Base-by-base conservation (phyloP, 2,888 invertebrate species). In the Parelbella ahira region DNA sequence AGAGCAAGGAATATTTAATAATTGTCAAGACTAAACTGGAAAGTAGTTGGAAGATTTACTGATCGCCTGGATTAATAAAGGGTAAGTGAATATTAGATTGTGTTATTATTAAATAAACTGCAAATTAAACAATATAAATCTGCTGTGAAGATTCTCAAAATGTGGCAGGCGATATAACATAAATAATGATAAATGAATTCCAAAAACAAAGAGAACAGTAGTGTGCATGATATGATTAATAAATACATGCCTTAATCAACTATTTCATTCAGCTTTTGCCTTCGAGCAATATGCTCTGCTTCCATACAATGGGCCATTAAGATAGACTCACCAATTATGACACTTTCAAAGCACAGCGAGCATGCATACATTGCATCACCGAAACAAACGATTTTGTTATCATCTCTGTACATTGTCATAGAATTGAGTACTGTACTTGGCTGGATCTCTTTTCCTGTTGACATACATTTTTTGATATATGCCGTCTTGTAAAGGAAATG, bases 371-470 rank as follows among this genome's bases (percentile, higher is more conserved):
- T 49, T 0, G 80, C 79, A 53, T 87, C 84, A 0, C 87, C 87
- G 1, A 87, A 87, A 39, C 87, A 87, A 0, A 87, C 86, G 19
- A 87, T 82, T 50, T 87, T 87, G 48, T 87, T 87, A 1, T 73
- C 74, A 68, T 87, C 87, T 1, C 87, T 48, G 23, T 87, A 87
- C 75, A 83, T 70, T n/a, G 45, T 81, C 87, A 87, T 87, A 0
- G 87, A 70, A 34, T 87, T 87, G 1, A 87, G 48, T 0, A 87
- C 71, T 0, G 87, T 84, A 37, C 87, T 87, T 0, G 87, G 87
- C 43, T 80, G 77, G 0, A 87, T 87, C 39, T 87, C 86, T 32
- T 76, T 80, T 0, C 81, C 80, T 0, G 63, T 47, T 0, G 68
- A 48, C 0, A 87, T 64, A 58, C 87, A 87, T 45, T 82, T 84